Evolutionary conservation across 2,113 vertebrate genomes (phyloP), one percentile per base, ranked within the genome.

Genomic region (Pelecanoides urinatrix): DNA sequence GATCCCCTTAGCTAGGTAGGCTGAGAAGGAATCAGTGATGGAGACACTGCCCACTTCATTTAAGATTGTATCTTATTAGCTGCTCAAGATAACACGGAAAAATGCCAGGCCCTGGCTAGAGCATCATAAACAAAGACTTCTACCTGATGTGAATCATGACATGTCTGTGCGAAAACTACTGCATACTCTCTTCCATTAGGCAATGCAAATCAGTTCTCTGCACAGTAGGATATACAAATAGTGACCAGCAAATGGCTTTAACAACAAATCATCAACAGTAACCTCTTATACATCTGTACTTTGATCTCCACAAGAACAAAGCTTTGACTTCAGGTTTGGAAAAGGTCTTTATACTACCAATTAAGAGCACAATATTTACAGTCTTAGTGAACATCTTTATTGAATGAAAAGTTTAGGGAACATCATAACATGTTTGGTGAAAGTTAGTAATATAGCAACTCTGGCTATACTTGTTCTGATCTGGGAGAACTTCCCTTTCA

Each of bases 61-160:
- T 61, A 32, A 56, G 16, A 25, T 7, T 49, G 8, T 30, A 40
- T 30, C 20, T 63, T 40, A 58, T 42, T 25, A 92, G 34, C 17
- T 40, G 44, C 38, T 76, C 34, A 52, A 42, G 55, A 50, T 22
- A 10, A 55, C 49, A 36, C 3, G 45, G 21, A 66, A 86, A 86
- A 90, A 84, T 17, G 17, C 17, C 13, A 52, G 26, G 6, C 23
- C 13, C 45, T 81, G 21, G 16, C 26, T 42, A 63, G 6, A 83
- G 29, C 27, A 52, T 10, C 30, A 23, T 3, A 34, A 86, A 16
- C 26, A 79, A 66, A 68, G 15, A 12, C 26, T 73, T 63, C 23
- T 15, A 55, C 8, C 32, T 20, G 6, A 42, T 0, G 0, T 18
- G n/a, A 92, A 59, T 13, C 21, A 0, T 45, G 34, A 80, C 4